phyloP scores from a whole-genome alignment of 2,113 vertebrate species.

The Carassius carassius region DNA sequence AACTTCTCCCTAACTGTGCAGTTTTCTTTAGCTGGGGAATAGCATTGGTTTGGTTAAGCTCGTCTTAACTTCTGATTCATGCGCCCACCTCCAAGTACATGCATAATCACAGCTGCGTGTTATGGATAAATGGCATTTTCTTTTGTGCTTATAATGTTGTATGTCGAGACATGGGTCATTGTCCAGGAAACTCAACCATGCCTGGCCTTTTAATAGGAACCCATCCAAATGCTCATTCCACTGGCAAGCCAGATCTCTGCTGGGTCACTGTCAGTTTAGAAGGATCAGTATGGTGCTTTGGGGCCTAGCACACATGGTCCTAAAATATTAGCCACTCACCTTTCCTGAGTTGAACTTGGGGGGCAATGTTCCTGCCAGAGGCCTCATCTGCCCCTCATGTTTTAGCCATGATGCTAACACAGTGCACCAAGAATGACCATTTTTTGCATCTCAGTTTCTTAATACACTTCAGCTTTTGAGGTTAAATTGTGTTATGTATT shows the following conservation, averaged over 20 bases:
- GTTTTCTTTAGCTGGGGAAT: conserved; percentile 50
- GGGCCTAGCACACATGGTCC: conserved; percentile 61
- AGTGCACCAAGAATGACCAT: conserved; percentile 29
- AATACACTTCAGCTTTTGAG: neutral
- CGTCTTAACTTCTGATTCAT: neutral
- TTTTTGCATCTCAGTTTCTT: conserved; percentile 15
- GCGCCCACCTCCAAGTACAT: neutral
- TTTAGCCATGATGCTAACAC: conserved; percentile 59
- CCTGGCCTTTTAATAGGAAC: conserved; percentile 66
- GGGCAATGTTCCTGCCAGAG: conserved; percentile 54
- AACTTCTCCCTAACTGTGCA: conserved; percentile 30
- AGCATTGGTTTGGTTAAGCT: neutral
- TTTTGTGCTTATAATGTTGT: neutral
- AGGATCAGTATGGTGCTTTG: conserved; percentile 68
- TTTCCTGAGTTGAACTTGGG: conserved; percentile 62
- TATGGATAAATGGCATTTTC: neutral
- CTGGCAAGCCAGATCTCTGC: conserved; percentile 67
- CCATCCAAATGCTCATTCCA: conserved; percentile 68
- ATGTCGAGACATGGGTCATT: neutral
- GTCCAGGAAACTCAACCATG: conserved; percentile 47
- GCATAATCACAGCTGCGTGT: neutral
- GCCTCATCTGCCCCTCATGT: conserved; percentile 72
- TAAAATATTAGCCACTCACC: conserved; percentile 72
- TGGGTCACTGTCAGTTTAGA: conserved; percentile 71
- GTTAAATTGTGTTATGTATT: neutral